Conservation (phyloP, 2,888 invertebrate genomes). For the Spodoptera littoralis region DNA sequence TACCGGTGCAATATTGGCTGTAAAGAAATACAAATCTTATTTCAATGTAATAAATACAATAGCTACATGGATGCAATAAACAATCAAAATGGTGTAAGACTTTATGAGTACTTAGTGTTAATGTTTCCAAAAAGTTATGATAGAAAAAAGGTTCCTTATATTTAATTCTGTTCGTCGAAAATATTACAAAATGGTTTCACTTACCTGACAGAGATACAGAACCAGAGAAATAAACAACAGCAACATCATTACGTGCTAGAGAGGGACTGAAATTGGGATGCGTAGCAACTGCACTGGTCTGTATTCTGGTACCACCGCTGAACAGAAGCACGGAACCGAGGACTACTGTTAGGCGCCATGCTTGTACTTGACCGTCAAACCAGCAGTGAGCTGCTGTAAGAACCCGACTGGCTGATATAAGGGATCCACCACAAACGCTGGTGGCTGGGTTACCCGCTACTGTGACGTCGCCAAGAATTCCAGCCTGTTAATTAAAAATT, state of each 20-base stretch:
- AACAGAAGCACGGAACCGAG: constrained; percentile 68
- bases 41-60: no score
- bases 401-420: constrained; percentile 57
- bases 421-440: constrained; percentile 70
- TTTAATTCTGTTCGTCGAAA: no score
- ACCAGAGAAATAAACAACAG: constrained; percentile 65
- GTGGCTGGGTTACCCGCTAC: not conserved
- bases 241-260: constrained; percentile 68
- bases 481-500: constrained; percentile 18
- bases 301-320: constrained; percentile 67
- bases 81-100: no score
- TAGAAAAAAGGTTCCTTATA: no score
- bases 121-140: no score
- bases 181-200: constrained; percentile 2
- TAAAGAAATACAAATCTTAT: constrained; percentile 24
- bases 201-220: constrained; percentile 62
- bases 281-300: constrained; percentile 58
- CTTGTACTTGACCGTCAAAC: constrained; percentile 70
- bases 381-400: constrained; percentile 78
- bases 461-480: constrained; percentile 17
- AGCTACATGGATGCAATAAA: no score
- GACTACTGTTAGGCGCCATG: constrained; percentile 67
- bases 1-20: constrained; percentile 62
- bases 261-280: constrained; percentile 67
- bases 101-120: no score